Evolutionary conservation across 2,888 invertebrate genomes (phyloP), one percentile per base, ranked within the genome.

Genomic region (Tinea trinotella): DNA sequence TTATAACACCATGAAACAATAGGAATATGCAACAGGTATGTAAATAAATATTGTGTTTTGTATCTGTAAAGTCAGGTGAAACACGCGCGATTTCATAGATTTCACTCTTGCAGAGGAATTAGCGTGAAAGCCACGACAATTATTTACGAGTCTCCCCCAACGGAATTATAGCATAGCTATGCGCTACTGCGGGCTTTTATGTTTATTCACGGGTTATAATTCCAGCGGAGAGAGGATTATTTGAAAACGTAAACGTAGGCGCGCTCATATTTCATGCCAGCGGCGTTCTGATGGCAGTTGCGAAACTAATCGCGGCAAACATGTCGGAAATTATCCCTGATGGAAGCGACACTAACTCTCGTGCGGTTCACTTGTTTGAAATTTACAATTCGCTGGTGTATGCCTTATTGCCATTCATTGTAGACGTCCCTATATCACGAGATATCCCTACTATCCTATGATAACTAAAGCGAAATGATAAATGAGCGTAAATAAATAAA

Each of bases 131-230:
- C 71, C 69, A 66, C 69, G 70, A 73, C 76, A 75, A 76, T 79
- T 79, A 80, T 79, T 80, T 77, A 79, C 68, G 71, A 71, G 70
- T 64, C 68, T 72, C 70, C 70, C 64, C 70, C 63, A 24, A 67
- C 66, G 68, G 69, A 74, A 73, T 80, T 76, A 75, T 70, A 50
- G 22, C 50, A 24, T 50, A 24, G 50, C 24, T 9, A 20, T 24
- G 50, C 50, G 22, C 50, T 50, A 17, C 52, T 20, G 19, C 49
- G 62, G 68, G 66, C 72, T 73, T 77, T 80, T 76, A 74, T 76
- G 74, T 77, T 71, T 75, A 80, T 77, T 77, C 76, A 70, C 71
- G 70, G 74, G 71, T 76, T 75, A 79, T 80, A 76, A 80, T 79
- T 76, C 71, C 64, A 58, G 57, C 66, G 70, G 62, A 62, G 65